A percentile compares a stretch with the other conserved stretches of the same genome.
These are phyloP conservation scores for Danio albolineatus DNA, from an alignment of 2,797 vertebrate genomes.

Conservation along the genomic window DNA sequence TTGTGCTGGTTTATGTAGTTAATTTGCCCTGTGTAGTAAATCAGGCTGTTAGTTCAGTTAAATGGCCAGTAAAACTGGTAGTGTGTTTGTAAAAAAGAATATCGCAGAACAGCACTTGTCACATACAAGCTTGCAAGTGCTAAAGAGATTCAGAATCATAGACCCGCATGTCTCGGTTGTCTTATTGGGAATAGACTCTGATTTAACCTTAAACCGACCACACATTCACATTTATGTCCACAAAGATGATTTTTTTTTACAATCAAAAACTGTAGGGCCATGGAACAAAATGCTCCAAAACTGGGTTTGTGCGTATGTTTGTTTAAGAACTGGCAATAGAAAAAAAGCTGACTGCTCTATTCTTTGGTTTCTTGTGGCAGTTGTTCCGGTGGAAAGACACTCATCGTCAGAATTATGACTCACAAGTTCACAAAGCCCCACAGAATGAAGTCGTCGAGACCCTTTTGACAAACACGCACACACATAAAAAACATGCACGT, in stretches of 20 bases:
- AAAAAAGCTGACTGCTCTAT: conserved; percentile 47
- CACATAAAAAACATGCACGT: conserved; percentile 19
- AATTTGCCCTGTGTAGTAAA: no score
- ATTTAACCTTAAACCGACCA: conserved; percentile 8
- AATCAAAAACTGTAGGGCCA: not conserved
- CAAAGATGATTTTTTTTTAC: not conserved
- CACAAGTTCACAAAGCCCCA: conserved; percentile 58
- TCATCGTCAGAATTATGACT: conserved; percentile 60
- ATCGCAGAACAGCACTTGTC: conserved; percentile 28
- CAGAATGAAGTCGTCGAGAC: conserved; percentile 54
- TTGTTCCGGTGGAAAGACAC: conserved; percentile 59
- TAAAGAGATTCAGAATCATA: conserved; percentile 8
- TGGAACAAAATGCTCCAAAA: not conserved
- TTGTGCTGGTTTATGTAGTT: no score
- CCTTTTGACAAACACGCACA: conserved; percentile 17
- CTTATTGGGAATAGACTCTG: not conserved
- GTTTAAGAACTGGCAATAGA: not conserved
- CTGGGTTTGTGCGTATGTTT: conserved; percentile 9
- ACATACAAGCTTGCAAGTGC: not conserved
- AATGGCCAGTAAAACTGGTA: not conserved
- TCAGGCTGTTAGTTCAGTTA: no score
- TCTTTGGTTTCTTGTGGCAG: conserved; percentile 50
- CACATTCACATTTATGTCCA: not conserved
- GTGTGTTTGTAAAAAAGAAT: conserved; percentile 50
- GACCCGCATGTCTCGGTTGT: not conserved